Evolutionary conservation across 2,113 vertebrate species (phyloP), one percentile per base, ranked within the genome.

Genomic region (Oenanthe melanoleuca): DNA sequence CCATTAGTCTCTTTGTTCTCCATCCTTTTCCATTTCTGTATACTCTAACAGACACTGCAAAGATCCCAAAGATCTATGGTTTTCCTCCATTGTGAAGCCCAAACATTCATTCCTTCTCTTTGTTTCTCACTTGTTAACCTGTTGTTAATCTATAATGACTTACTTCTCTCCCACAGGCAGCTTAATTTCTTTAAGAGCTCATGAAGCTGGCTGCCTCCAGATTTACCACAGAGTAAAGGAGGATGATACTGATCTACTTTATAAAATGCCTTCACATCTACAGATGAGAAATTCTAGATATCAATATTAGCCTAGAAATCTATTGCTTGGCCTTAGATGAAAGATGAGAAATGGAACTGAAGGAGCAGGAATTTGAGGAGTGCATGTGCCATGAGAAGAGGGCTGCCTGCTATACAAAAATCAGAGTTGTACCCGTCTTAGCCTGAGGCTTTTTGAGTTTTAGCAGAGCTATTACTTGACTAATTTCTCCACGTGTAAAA

Each of bases 401-500:
- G 11, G 19, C 16, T 72, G 61, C 21, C 38, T 84, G 64, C 45
- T 93, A 59, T 50, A 88, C 42, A 84, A 47, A 95, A 96, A 14
- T 22, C 74, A 88, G 29, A 25, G 64, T 67, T 21, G 8, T 91
- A 33, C 71, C 14, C 20, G 64, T 40, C 15, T 72, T 52, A 86
- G 80, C 79, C 57, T 8, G 3, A 86, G 73, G 42, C 11, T 81
- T 80, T 93, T 45, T 66, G 86, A 75, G 59, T 80, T 72, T 82
- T 64, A 96, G 74, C 67, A 59, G 65, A 96, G 38, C 95, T 96
- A 74, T 95, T 95, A 56, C 55, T 88, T 91, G 34, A 75, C 75
- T 96, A 92, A 93, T 96, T 95, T 95, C 63, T 70, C 47, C 18
- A 6, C 85, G 66, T 87, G 42, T 89, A 95, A 93, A 93, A 95